Evolutionary conservation across 1,140 invertebrate genomes (phyloP).

Genomic region (Conus betulinus): DNA sequence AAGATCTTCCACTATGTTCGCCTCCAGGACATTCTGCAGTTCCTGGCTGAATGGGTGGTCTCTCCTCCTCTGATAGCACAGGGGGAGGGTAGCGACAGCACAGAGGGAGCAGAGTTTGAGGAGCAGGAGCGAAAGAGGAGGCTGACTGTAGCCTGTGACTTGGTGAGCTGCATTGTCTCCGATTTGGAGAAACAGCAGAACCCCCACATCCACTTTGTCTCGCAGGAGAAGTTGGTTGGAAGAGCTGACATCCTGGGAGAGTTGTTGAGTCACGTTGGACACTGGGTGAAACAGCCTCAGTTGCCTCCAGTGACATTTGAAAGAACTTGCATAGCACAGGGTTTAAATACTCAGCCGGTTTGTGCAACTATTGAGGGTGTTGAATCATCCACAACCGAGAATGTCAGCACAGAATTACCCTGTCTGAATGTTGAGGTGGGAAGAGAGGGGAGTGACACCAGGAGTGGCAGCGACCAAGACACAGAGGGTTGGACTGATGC

Average conservation of each 20-base stretch:
- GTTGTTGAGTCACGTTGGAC: neutral
- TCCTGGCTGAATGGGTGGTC: constrained; percentile 5
- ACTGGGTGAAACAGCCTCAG: neutral
- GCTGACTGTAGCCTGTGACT: neutral
- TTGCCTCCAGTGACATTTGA: too few species aligned
- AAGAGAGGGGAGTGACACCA: too few species aligned
- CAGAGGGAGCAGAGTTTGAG: neutral
- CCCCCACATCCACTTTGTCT: neutral
- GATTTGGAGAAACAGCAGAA: neutral
- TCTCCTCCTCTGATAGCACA: neutral
- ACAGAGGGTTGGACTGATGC: too few species aligned
- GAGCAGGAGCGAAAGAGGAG: neutral
- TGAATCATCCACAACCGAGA: too few species aligned
- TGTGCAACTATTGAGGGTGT: too few species aligned
- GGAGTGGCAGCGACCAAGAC: too few species aligned
- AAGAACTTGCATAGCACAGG: too few species aligned
- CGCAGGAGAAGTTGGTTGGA: neutral
- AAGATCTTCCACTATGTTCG: neutral
- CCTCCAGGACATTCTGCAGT: neutral
- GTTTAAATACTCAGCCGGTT: too few species aligned
- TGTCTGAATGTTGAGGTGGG: too few species aligned
- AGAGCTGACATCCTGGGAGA: neutral
- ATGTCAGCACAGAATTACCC: too few species aligned
- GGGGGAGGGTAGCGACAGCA: neutral
- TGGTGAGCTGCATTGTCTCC: neutral